These are phyloP conservation scores for Antedon mediterranea DNA, from an alignment of 53 echinoderm and acorn worm species.

Conservation along the genomic window DNA sequence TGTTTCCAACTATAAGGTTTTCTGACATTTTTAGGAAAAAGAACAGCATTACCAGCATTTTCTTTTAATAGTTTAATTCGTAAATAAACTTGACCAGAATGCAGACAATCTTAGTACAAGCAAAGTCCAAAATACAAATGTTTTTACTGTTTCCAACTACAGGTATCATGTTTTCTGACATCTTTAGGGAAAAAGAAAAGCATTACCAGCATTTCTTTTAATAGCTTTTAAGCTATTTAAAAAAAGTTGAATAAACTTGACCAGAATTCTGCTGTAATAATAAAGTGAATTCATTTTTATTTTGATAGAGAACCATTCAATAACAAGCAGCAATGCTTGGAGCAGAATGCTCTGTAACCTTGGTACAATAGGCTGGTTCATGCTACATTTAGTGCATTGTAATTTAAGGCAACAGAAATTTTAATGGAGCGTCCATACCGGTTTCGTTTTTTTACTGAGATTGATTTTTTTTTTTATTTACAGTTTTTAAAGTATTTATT, in stretches of 20 bases:
- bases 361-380: neutral
- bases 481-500: no score
- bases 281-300: neutral
- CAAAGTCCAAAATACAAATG: neutral
- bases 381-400: neutral
- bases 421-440: neutral
- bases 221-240: no score
- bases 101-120: neutral
- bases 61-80: no score
- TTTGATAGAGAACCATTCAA: neutral
- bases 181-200: no score
- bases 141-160: neutral
- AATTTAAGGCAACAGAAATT: neutral
- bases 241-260: neutral
- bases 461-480: no score
- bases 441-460: no score
- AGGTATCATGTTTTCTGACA: neutral
- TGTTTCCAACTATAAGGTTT: neutral
- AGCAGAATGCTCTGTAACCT: neutral
- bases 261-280: neutral
- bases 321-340: neutral
- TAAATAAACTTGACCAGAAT: neutral
- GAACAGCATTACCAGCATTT: no score
- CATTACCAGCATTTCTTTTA: no score
- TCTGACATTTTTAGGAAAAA: neutral